Evolutionary conservation across 2,888 invertebrate species (phyloP), one percentile per base, ranked within the genome.

Genomic region (Perdita meconis): DNA sequence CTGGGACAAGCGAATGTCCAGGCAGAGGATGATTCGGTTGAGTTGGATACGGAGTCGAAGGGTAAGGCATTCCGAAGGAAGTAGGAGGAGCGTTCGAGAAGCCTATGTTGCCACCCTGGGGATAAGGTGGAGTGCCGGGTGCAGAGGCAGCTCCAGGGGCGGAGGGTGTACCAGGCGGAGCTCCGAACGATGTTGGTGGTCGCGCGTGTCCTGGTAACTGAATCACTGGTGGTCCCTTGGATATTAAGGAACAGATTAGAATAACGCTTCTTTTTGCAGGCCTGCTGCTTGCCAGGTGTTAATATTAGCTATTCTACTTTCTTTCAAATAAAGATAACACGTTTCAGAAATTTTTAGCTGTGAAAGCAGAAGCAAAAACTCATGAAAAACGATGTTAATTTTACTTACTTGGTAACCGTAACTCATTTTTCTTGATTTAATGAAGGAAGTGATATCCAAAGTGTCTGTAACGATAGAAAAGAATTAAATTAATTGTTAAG

Each of bases 381-480:
- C n/a, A n/a, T n/a, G n/a, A n/a, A n/a, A n/a, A n/a, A n/a, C n/a
- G n/a, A n/a, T n/a, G n/a, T n/a, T 22, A 66, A 44, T 3, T 53
- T 4, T 81, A 87, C 84, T 89, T 66, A 92, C 91, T 86, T 90
- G 90, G 66, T 92, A 92, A 60, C 91, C 91, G 88, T 92, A 92
- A 85, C 90, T 92, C 91, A 92, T 92, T 38, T 84, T 89, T 78
- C 19, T 38, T 36, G 51, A 3, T n/a, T 51, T 55, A 13, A 40
- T 16, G 19, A 5, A 40, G 40, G 0, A 3, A 4, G 4, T 24
- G 26, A n/a, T 12, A 5, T 0, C 12, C 5, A n/a, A 59, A 30
- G 10, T 36, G 53, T 38, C 51, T 68, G 69, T 22, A 60, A 82
- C 38, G 10, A 50, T 22, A 34, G n/a, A 19, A 51, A 42, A 55